A percentile compares a stretch with the other conserved stretches of the same genome.
These are phyloP conservation scores for Hyaena hyaena DNA, from an alignment of 2,113 vertebrate species.

Conservation along the genomic window DNA sequence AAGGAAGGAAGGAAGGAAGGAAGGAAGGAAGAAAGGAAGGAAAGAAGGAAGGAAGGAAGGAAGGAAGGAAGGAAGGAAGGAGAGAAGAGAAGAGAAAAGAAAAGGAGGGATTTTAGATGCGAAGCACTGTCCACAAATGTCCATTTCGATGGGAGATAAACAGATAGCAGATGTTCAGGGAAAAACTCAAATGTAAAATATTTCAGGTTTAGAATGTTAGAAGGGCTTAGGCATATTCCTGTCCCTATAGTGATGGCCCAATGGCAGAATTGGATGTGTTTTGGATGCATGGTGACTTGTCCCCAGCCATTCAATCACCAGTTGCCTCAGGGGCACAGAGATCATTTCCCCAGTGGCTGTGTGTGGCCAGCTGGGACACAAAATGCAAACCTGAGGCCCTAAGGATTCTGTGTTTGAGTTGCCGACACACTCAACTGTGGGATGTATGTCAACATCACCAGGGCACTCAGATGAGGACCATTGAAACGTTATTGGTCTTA, in stretches of 20 bases:
- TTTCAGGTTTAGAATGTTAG: neutral
- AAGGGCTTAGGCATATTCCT: neutral
- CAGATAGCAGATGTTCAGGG: neutral
- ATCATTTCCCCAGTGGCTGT: neutral
- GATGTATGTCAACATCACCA: neutral
- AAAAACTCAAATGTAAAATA: neutral
- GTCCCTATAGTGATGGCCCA: neutral
- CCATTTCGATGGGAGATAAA: neutral
- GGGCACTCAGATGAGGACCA: neutral
- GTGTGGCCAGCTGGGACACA: neutral
- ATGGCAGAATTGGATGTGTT: neutral
- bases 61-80: no score
- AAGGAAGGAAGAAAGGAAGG: no score
- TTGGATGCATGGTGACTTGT: neutral
- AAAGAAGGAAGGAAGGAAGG: neutral
- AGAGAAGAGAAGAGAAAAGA: neutral
- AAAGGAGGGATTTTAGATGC: neutral
- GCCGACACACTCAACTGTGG: neutral
- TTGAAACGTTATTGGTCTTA: neutral
- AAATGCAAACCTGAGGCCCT: neutral
- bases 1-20: neutral
- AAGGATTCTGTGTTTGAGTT: neutral
- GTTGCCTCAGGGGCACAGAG: neutral
- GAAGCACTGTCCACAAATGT: neutral
- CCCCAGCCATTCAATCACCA: neutral